Evolutionary conservation across 2,888 invertebrate species (phyloP).

Genomic region (Plebejus anna): DNA sequence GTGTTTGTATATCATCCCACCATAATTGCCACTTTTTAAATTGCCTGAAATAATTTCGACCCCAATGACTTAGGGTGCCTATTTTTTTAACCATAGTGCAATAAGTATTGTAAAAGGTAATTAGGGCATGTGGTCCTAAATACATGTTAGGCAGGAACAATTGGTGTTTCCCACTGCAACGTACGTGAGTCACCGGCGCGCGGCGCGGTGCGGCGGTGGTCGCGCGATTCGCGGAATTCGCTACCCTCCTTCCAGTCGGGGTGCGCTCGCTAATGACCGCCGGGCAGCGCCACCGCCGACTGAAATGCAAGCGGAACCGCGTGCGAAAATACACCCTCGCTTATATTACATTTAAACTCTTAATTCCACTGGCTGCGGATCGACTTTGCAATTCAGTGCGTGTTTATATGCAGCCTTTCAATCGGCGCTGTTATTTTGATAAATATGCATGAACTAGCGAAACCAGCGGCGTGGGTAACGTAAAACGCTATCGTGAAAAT

Average conservation of each 20-base stretch:
- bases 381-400: slow-evolving; percentile 66
- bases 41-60: background rate
- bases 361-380: slow-evolving; percentile 55
- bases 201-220: slow-evolving; percentile 40
- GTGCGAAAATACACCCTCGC: slow-evolving; percentile 67
- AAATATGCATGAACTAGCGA: slow-evolving; percentile 77
- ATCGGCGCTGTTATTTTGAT: slow-evolving; percentile 78
- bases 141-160: slow-evolving; percentile 43
- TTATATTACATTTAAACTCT: slow-evolving; percentile 63
- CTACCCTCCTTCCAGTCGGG: slow-evolving; percentile 58
- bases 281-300: slow-evolving; percentile 56
- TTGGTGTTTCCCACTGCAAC: slow-evolving; percentile 62
- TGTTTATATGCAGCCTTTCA: slow-evolving; percentile 78
- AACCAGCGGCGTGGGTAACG: slow-evolving; percentile 69
- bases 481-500: slow-evolving; percentile 77
- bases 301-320: slow-evolving; percentile 55
- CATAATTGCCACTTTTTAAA: background rate
- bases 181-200: slow-evolving; percentile 59
- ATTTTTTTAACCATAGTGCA: background rate
- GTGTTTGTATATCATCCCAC: background rate
- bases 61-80: background rate
- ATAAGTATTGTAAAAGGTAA: background rate
- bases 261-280: slow-evolving; percentile 71
- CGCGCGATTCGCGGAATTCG: slow-evolving; percentile 64
- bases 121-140: slow-evolving; percentile 20